These are phyloP conservation scores for Tychaedon coryphoeus DNA, from an alignment of 2,113 vertebrate species.

Conservation along the genomic window DNA sequence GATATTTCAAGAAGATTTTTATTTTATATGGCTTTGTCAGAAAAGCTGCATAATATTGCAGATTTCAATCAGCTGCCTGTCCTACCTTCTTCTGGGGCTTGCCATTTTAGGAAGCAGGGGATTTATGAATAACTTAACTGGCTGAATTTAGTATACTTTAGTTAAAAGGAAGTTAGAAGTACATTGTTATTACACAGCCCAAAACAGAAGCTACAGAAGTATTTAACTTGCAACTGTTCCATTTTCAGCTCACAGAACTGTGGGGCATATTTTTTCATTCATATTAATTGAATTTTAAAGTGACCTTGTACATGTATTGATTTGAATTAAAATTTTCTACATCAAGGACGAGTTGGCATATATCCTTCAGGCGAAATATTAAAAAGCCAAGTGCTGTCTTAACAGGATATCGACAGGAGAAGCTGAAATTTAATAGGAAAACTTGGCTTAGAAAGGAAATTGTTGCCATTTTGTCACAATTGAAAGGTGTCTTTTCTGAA, in stretches of 20 bases:
- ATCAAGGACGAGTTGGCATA: conserved; percentile 74
- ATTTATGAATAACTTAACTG: conserved; percentile 46
- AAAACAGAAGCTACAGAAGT: conserved; percentile 15
- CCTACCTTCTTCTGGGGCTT: conserved; percentile 52
- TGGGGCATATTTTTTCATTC: conserved; percentile 74
- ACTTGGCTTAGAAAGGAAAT: conserved; percentile 5
- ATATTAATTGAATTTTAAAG: conserved; percentile 86
- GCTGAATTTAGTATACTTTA: not conserved
- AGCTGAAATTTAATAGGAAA: conserved; percentile 27
- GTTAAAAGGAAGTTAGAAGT: conserved; percentile 29
- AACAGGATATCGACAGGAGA: conserved; percentile 59
- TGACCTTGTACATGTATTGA: conserved; percentile 82
- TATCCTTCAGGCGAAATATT: conserved; percentile 71
- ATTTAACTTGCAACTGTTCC: conserved; percentile 61
- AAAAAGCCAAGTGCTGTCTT: conserved; percentile 71
- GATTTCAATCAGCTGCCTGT: conserved; percentile 56
- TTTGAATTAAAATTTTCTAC: conserved; percentile 79
- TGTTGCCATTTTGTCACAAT: not conserved
- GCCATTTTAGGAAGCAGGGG: conserved; percentile 45
- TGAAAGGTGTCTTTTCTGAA: not conserved
- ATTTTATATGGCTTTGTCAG: conserved; percentile 36
- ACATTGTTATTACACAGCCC: conserved; percentile 14
- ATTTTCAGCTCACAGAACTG: conserved; percentile 69
- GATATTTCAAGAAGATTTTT: conserved; percentile 52
- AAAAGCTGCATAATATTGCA: conserved; percentile 51